Base-by-base conservation (phyloP, 2,797 vertebrate species). In the Sebastes minor region DNA sequence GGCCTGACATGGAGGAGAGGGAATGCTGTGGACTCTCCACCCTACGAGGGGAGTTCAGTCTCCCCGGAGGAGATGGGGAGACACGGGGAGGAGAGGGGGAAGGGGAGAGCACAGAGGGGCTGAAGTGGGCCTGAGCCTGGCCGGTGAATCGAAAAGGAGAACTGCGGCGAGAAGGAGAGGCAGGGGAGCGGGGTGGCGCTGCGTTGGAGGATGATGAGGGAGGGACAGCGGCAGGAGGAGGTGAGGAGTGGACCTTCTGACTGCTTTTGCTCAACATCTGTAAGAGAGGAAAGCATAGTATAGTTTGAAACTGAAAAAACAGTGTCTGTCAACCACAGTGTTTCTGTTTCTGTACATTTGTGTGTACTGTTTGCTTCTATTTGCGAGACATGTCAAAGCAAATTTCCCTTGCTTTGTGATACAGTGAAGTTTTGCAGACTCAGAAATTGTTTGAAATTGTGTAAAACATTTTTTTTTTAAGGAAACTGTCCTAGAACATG, bases 231-330 rank as follows among this genome's bases (percentile, higher is more conserved):
- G 69, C 2, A 20, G 65, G 14, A 7, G 73, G 71, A 28, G 78
- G 49, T 18, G 60, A 6, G 22, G 66, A 33, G 25, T 35, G 46
- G 27, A 53, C 4, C 49, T 53, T 89, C 57, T 56, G 67, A 56
- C 46, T 77, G 63, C 42, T 75, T 83, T 76, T 89, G 65, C n/a
- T 74, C 64, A 84, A 74, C 18, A 82, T 62, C 95, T 95, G 82
- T 38, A 33, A 66, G 65, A 68, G 22, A 74, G 38, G 28, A 70
- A 62, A 75, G 27, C 2, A 78, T 5, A 53, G 11, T n/a, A 4
- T 8, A 33, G 22, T 5, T 71, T 63, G 42, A 1, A 69, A 72
- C 4, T 60, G 53, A 52, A 35, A 52, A 60, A 64, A 55, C n/a
- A 6, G 25, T 57, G 22, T 57, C 35, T 62, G 23, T 27, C 42